Evolutionary conservation across 2,888 invertebrate species (phyloP).

Genomic region (Apocheima hispidaria): DNA sequence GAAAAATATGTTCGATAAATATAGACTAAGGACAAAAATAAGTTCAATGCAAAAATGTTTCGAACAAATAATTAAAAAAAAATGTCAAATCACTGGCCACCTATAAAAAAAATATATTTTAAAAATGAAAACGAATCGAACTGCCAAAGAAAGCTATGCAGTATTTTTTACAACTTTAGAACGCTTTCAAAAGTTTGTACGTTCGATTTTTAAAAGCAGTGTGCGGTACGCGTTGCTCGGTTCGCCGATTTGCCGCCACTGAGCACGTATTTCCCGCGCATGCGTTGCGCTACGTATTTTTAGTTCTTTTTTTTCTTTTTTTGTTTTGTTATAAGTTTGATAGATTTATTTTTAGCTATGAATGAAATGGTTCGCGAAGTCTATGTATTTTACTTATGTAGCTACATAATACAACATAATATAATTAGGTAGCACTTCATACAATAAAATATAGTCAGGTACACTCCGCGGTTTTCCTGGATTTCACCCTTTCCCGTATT

Average conservation of each 20-base stretch:
- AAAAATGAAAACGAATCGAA: too few species aligned
- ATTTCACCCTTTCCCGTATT: too few species aligned
- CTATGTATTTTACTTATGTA: neutral
- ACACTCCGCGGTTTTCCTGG: too few species aligned
- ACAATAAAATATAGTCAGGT: too few species aligned
- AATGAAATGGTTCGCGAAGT: slow-evolving; percentile 6
- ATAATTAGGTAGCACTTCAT: too few species aligned
- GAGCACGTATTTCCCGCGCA: slow-evolving; percentile 20
- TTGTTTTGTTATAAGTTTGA: slow-evolving; percentile 12
- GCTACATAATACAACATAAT: too few species aligned
- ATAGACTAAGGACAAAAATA: neutral
- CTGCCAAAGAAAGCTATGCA: too few species aligned
- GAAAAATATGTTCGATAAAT: too few species aligned
- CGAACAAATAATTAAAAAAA: neutral
- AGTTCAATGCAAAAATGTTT: neutral
- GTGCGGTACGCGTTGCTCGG: slow-evolving; percentile 18
- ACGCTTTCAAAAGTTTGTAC: slow-evolving; percentile 20
- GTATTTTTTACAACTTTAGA: slow-evolving; percentile 1
- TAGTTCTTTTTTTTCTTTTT: slow-evolving; percentile 21
- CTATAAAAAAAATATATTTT: neutral
- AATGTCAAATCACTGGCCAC: neutral
- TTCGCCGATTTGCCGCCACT: slow-evolving; percentile 32
- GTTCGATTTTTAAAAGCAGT: slow-evolving; percentile 15
- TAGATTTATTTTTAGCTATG: slow-evolving; percentile 29
- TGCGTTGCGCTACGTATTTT: slow-evolving; percentile 22